Evolutionary conservation across 1,140 invertebrate genomes (phyloP).

Genomic region (Drosophila gunungcola): DNA sequence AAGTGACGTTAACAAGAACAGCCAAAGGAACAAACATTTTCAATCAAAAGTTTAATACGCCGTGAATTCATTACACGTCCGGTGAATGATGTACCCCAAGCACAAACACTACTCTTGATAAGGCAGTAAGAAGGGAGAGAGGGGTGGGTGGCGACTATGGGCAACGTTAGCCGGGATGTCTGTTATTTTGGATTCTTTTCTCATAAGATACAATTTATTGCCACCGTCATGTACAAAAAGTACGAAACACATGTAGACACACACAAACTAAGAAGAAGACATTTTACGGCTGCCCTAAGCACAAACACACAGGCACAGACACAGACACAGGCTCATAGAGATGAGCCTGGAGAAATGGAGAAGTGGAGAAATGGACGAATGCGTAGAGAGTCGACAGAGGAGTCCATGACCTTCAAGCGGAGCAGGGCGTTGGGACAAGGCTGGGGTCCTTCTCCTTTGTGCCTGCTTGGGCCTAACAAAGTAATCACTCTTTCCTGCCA

Average conservation of each 20-base stretch:
- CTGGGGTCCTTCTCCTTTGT: neutral
- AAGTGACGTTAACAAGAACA: neutral
- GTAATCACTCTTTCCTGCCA: slow-evolving; percentile 66
- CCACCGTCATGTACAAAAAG: slow-evolving; percentile 64
- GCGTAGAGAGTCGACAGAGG: slow-evolving; percentile 8
- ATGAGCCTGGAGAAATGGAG: neutral
- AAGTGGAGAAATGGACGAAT: neutral
- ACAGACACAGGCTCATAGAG: too few relatives aligned
- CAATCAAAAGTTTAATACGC: slow-evolving; percentile 72
- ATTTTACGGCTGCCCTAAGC: slow-evolving; percentile 53
- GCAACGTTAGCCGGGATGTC: slow-evolving; percentile 27
- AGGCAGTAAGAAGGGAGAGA: too few relatives aligned
- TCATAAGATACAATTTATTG: slow-evolving; percentile 83
- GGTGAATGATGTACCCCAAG: slow-evolving; percentile 38
- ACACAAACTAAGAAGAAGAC: slow-evolving; percentile 31
- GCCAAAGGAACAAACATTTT: slow-evolving; percentile 47
- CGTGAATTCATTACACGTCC: slow-evolving; percentile 67
- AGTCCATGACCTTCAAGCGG: slow-evolving; percentile 66
- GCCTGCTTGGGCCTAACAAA: slow-evolving; percentile 32
- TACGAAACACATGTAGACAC: slow-evolving; percentile 55
- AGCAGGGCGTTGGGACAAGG: neutral
- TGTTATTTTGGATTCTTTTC: slow-evolving; percentile 69
- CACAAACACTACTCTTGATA: neutral
- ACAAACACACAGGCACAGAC: slow-evolving; percentile 15
- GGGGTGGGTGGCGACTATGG: neutral